Evolutionary conservation across 2,113 vertebrate genomes (phyloP), one percentile per base, ranked within the genome.

Genomic region (Numida meleagris): DNA sequence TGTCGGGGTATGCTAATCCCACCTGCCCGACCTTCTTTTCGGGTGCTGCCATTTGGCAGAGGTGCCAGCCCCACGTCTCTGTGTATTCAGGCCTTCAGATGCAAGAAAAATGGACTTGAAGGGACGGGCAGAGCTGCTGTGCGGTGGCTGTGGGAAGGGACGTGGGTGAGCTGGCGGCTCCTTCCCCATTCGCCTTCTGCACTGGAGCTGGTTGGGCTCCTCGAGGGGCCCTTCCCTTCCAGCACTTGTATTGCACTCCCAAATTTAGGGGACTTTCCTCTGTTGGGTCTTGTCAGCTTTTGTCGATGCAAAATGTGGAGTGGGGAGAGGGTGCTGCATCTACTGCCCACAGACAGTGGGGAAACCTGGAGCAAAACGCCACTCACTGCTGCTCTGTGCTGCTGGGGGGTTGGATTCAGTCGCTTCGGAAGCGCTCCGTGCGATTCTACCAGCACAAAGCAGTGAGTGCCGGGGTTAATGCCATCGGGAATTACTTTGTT

Each of bases 131-230:
- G 73, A 65, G 10, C 59, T 34, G 88, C 15, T 6, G 16, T 73
- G n/a, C 6, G 2, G 7, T 0, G 2, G 24, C 42, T 8, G 50
- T 36, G 21, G 42, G 24, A 27, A 78, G 46, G 0, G 4, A 31
- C 9, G 16, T 15, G 4, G 1, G 31, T 1, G 2, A 88, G 80
- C 23, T 0, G 15, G 7, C 0, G 0, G 12, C 73, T 82, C 58
- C 36, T n/a, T 43, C 14, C 43, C 53, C 13, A 50, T 50, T 38
- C 51, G 23, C 19, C 40, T 75, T 68, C 77, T 55, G 77, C 15
- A 40, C 61, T 80, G 62, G 45, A 42, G 85, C 55, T 53, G 17
- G 38, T 5, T 1, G 7, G 46, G 53, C 40, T 82, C 34, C 3
- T 7, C 65, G 66, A 68, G 74, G 18, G 23, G 27, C 43, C 62